phyloP scores from a whole-genome alignment of 2,888 invertebrate genomes.

The Linnaemya vulpina region DNA sequence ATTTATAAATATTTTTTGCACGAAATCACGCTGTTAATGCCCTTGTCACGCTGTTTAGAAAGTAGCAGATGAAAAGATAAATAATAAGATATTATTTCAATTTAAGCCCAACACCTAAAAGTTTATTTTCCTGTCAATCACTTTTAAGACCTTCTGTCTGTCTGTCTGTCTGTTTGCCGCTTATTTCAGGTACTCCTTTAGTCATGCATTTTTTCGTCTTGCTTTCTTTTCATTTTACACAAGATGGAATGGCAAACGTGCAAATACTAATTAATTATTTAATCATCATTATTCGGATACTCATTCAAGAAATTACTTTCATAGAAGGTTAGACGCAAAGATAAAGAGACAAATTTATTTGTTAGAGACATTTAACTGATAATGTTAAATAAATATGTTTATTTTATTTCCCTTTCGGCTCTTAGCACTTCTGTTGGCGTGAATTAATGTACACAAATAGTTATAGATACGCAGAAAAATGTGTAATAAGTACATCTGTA shows the following conservation, averaged over 20 bases:
- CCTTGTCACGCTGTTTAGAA: slow-evolving; percentile 28
- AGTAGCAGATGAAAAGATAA: neutral
- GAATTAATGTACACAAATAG: slow-evolving; percentile 14
- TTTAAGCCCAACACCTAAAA: slow-evolving; percentile 5
- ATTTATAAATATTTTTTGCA: neutral
- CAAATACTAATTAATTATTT: slow-evolving; percentile 57
- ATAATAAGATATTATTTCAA: slow-evolving; percentile 10
- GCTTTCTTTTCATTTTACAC: neutral
- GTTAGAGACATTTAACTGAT: slow-evolving; percentile 12
- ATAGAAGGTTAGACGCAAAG: slow-evolving; percentile 19
- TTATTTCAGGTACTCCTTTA: neutral
- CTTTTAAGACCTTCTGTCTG: neutral
- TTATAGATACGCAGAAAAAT: neutral
- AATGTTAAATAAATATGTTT: slow-evolving; percentile 25
- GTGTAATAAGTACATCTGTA: slow-evolving; percentile 5
- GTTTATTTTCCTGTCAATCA: neutral
- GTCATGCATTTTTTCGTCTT: neutral
- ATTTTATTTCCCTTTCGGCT: neutral
- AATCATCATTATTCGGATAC: slow-evolving; percentile 54
- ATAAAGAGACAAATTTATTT: slow-evolving; percentile 12
- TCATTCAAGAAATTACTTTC: slow-evolving; percentile 16
- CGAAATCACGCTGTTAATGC: slow-evolving; percentile 13
- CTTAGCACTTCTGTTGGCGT: slow-evolving; percentile 2
- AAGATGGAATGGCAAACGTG: neutral
- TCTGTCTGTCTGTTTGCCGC: neutral